Evolutionary conservation across 2,113 vertebrate genomes (phyloP).

Genomic region (Lophura nycthemera): DNA sequence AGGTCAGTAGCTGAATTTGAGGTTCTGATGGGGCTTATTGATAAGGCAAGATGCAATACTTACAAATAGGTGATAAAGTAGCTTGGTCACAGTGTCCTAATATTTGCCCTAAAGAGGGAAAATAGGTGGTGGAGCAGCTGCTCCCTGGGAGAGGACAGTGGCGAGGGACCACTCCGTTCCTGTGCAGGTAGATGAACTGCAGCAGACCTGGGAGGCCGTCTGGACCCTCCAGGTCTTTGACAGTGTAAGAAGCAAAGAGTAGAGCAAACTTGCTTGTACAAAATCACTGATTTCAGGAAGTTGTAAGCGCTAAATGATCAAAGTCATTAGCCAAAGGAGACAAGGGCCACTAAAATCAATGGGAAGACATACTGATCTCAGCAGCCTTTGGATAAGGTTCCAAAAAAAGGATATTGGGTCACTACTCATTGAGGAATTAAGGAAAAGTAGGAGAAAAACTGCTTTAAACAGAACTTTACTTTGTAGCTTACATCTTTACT

Average conservation of each 20-base stretch:
- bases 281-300: background rate
- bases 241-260: background rate
- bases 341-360: accelerated
- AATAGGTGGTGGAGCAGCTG: too few relatives aligned
- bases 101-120: background rate
- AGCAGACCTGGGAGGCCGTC: accelerated
- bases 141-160: accelerated
- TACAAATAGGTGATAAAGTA: background rate
- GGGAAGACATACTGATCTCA: background rate
- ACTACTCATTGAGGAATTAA: background rate
- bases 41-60: background rate
- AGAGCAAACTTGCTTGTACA: background rate
- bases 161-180: background rate
- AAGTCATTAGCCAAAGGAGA: background rate
- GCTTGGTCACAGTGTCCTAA: background rate
- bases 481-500: background rate
- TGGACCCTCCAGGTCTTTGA: background rate
- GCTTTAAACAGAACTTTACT: background rate
- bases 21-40: background rate
- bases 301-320: background rate
- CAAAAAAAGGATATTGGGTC: background rate
- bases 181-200: background rate
- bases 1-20: background rate
- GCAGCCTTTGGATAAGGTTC: background rate
- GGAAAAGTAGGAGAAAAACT: background rate